Evolutionary conservation across 2,888 invertebrate genomes (phyloP).

Genomic region (Nysson spinosus): DNA sequence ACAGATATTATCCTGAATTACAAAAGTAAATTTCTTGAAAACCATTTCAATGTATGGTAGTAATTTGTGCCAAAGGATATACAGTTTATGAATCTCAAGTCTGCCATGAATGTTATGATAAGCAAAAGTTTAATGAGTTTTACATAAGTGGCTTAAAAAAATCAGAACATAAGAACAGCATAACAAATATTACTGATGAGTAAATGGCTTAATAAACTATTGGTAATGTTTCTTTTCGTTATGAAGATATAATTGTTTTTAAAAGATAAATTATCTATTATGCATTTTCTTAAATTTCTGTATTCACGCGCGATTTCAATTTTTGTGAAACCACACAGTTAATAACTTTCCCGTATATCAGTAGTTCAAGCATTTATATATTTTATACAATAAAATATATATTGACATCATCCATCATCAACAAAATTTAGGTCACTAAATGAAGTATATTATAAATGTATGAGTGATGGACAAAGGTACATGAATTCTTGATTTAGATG

Average conservation of each 20-base stretch:
- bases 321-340: no score
- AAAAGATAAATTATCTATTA: constrained; percentile 6
- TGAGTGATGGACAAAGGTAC: constrained; percentile 22
- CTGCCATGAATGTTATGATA: constrained; percentile 4
- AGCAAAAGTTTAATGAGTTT: constrained; percentile 11
- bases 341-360: no score
- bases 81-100: constrained; percentile 3
- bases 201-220: constrained; percentile 9
- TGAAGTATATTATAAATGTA: constrained; percentile 8
- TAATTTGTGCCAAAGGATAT: constrained; percentile 32
- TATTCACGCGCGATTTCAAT: background rate
- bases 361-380: no score
- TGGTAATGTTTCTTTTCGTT: no score
- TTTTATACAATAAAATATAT: constrained; percentile 6
- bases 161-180: background rate
- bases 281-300: background rate
- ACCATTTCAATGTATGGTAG: constrained; percentile 15
- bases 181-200: constrained; percentile 6
- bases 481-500: constrained; percentile 53
- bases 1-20: background rate
- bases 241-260: constrained; percentile 21
- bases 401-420: constrained; percentile 26
- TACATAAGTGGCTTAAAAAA: constrained; percentile 3
- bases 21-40: constrained; percentile 3
- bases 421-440: constrained; percentile 11